Evolutionary conservation across 2,113 vertebrate species (phyloP).

Genomic region (Maccullochella peelii): DNA sequence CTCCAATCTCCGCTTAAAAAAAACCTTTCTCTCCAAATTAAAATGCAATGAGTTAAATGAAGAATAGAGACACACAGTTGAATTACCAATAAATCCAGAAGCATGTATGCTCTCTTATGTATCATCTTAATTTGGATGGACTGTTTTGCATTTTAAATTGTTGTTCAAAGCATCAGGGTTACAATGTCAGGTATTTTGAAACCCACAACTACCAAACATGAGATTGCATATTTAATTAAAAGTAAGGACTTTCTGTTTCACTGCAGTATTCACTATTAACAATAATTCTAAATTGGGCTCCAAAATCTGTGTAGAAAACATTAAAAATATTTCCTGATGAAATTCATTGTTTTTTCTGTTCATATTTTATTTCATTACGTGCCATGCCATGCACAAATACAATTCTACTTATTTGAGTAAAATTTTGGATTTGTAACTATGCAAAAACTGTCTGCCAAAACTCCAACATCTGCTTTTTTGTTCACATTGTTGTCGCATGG

Average conservation of each 20-base stretch:
- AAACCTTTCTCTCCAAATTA: background rate
- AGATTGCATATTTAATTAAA: constrained; percentile 15
- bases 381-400: background rate
- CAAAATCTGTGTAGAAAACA: background rate
- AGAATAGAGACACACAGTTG: background rate
- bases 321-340: background rate
- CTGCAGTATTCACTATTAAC: background rate
- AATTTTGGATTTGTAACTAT: no score
- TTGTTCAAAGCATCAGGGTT: background rate
- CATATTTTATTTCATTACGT: background rate
- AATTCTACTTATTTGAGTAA: background rate
- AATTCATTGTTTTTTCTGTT: background rate
- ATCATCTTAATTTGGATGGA: constrained; percentile 14
- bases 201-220: background rate
- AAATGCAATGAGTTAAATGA: background rate
- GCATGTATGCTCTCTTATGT: background rate
- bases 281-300: background rate
- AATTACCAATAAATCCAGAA: background rate
- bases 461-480: background rate
- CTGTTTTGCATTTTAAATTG: constrained; percentile 26
- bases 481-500: background rate
- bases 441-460: background rate
- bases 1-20: background rate
- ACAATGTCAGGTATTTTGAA: constrained; percentile 26
- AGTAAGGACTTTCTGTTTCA: background rate